These are phyloP conservation scores for Empidonax traillii DNA, from an alignment of 2,113 vertebrate genomes.

Conservation along the genomic window DNA sequence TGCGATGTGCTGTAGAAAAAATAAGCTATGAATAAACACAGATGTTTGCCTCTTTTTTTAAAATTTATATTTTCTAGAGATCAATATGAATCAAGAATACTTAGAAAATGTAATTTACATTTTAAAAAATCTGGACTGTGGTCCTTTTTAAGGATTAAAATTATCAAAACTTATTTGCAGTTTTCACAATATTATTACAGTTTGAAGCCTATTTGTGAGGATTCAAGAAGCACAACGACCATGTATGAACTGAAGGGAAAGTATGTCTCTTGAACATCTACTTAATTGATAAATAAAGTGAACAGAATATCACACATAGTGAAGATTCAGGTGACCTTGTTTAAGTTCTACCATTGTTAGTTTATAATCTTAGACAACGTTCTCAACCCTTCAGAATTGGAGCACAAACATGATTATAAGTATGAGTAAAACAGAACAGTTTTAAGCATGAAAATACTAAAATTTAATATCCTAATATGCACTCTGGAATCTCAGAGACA, in stretches of 20 bases:
- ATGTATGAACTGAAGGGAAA: neutral
- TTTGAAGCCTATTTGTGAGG: neutral
- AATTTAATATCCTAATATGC: neutral
- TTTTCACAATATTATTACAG: neutral
- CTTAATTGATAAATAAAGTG: neutral
- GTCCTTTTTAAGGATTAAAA: neutral
- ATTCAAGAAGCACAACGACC: neutral
- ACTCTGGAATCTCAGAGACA: neutral
- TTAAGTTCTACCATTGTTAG: neutral
- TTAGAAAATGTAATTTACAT: neutral
- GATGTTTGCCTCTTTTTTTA: neutral
- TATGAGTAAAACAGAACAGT: fast-evolving
- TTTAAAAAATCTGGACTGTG: neutral
- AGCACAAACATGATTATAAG: neutral
- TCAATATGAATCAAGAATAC: neutral
- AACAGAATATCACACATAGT: neutral
- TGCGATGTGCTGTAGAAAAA: neutral
- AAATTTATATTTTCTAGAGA: neutral
- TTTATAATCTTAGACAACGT: neutral
- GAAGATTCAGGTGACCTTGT: neutral
- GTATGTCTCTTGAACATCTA: neutral
- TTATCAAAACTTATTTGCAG: neutral
- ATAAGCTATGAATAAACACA: neutral
- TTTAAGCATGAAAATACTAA: neutral
- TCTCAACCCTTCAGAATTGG: neutral